A percentile compares a stretch with the other conserved stretches of the same genome.
phyloP scores from a whole-genome alignment of 2,797 vertebrate genomes.

The Hippoglossus hippoglossus region DNA sequence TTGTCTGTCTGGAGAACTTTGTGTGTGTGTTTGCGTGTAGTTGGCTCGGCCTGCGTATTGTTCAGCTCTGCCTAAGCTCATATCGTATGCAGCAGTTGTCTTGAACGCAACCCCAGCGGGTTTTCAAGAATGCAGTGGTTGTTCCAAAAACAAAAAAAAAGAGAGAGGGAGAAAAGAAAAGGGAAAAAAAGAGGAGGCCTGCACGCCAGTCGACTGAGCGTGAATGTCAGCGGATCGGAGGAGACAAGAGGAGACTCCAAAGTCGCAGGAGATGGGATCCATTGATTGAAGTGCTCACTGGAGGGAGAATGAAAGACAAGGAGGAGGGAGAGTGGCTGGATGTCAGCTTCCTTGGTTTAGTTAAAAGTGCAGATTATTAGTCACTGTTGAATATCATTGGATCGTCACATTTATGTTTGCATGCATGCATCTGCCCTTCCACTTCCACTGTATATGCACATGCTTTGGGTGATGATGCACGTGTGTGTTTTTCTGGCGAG shows the following conservation, averaged over 20 bases:
- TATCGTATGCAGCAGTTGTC: slow-evolving; percentile 53
- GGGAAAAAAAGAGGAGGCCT: not conserved
- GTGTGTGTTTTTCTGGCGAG: slow-evolving; percentile 33
- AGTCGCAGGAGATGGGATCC: slow-evolving; percentile 49
- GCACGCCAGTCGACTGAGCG: slow-evolving; percentile 53
- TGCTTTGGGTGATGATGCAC: not conserved
- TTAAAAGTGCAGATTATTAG: slow-evolving; percentile 42
- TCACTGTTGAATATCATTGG: slow-evolving; percentile 35
- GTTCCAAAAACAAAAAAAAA: slow-evolving; percentile 47
- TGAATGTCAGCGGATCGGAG: slow-evolving; percentile 49
- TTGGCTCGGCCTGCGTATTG: slow-evolving; percentile 43
- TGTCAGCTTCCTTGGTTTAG: slow-evolving; percentile 35
- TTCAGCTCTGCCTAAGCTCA: slow-evolving; percentile 50
- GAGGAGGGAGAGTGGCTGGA: slow-evolving; percentile 17
- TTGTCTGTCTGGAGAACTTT: slow-evolving; percentile 43
- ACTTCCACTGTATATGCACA: not conserved
- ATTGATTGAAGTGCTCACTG: slow-evolving; percentile 48
- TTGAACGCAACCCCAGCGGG: slow-evolving; percentile 55
- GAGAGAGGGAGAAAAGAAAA: not conserved
- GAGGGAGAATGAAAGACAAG: slow-evolving; percentile 40
- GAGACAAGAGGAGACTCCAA: slow-evolving; percentile 46
- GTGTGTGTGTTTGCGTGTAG: slow-evolving; percentile 2
- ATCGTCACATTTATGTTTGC: not conserved
- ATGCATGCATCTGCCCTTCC: slow-evolving; percentile 7
- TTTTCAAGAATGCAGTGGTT: slow-evolving; percentile 68